Evolutionary conservation across 2,888 invertebrate genomes (phyloP).

Genomic region (Drosophila merina): DNA sequence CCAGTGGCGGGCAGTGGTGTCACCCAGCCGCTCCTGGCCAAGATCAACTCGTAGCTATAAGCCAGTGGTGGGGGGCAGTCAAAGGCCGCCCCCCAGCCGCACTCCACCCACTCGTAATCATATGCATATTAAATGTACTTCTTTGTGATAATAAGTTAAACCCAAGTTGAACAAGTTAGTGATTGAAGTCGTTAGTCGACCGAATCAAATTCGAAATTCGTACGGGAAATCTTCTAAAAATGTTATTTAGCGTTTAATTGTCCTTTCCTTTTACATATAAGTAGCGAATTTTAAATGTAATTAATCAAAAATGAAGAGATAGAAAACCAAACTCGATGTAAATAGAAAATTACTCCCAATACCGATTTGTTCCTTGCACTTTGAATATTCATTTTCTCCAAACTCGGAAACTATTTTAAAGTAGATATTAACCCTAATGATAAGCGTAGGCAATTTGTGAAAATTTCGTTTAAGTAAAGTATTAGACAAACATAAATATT

Average conservation of each 20-base stretch:
- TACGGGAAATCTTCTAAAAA: slow-evolving; percentile 26
- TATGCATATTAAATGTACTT: slow-evolving; percentile 71
- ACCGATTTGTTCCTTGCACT: slow-evolving; percentile 46
- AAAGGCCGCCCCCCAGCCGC: slow-evolving; percentile 1
- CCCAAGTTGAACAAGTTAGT: slow-evolving; percentile 70
- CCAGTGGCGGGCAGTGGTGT: slow-evolving; percentile 59
- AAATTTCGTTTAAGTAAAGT: slow-evolving; percentile 34
- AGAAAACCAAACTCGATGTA: slow-evolving; percentile 25
- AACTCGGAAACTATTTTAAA: slow-evolving; percentile 37
- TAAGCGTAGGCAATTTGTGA: slow-evolving; percentile 26
- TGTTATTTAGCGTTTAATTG: slow-evolving; percentile 26
- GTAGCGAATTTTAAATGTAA: slow-evolving; percentile 42
- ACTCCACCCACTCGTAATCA: slow-evolving; percentile 29
- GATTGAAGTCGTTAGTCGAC: slow-evolving; percentile 32
- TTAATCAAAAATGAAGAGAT: slow-evolving; percentile 4
- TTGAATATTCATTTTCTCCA: slow-evolving; percentile 39
- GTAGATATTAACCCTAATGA: slow-evolving; percentile 7
- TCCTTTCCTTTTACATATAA: slow-evolving; percentile 25
- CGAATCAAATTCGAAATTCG: slow-evolving; percentile 39
- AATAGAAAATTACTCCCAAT: slow-evolving; percentile 24
- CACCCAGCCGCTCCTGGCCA: slow-evolving; percentile 81
- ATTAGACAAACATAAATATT: slow-evolving; percentile 48
- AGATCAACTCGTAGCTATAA: slow-evolving; percentile 80
- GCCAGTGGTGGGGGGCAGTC: slow-evolving; percentile 9
- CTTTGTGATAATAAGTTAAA: slow-evolving; percentile 76